These are phyloP conservation scores for Aleiodes sp. DNA, from an alignment of 1,140 invertebrate genomes.

Conservation along the genomic window DNA sequence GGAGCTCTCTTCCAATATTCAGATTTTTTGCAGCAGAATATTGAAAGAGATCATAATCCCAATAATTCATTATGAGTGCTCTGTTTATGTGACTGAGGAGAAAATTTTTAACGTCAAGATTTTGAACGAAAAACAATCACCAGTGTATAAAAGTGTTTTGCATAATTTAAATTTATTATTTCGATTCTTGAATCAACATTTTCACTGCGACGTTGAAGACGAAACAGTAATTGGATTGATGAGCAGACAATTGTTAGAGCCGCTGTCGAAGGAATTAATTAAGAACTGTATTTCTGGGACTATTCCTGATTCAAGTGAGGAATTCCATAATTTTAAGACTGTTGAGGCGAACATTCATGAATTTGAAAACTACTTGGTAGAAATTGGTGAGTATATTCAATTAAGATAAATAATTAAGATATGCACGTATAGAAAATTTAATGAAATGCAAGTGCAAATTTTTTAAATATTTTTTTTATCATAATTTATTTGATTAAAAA, in stretches of 20 bases:
- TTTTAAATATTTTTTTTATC: too few relatives aligned
- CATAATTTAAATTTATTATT: constrained; percentile 71
- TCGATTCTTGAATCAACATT: constrained; percentile 69
- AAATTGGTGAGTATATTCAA: constrained; percentile 58
- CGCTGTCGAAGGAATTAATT: constrained; percentile 75
- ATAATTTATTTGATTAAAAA: too few relatives aligned
- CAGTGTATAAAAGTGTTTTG: constrained; percentile 70
- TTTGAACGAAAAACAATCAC: constrained; percentile 59
- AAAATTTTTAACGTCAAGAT: constrained; percentile 63
- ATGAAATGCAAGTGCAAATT: too few relatives aligned
- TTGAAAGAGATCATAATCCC: constrained; percentile 67
- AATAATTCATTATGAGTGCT: constrained; percentile 67
- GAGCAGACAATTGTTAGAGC: constrained; percentile 69
- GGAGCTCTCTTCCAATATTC: constrained; percentile 62
- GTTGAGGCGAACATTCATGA: constrained; percentile 73
- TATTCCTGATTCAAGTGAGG: constrained; percentile 77
- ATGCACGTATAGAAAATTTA: too few relatives aligned
- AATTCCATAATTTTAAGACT: constrained; percentile 73
- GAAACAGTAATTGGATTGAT: constrained; percentile 72
- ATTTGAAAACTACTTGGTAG: constrained; percentile 74
- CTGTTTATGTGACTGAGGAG: constrained; percentile 57
- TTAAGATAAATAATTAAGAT: background rate
- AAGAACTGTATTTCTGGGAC: constrained; percentile 79
- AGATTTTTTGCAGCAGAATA: constrained; percentile 66
- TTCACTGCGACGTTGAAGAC: constrained; percentile 67